phyloP scores from a whole-genome alignment of 2,113 vertebrate species.

The Elachura formosa region DNA sequence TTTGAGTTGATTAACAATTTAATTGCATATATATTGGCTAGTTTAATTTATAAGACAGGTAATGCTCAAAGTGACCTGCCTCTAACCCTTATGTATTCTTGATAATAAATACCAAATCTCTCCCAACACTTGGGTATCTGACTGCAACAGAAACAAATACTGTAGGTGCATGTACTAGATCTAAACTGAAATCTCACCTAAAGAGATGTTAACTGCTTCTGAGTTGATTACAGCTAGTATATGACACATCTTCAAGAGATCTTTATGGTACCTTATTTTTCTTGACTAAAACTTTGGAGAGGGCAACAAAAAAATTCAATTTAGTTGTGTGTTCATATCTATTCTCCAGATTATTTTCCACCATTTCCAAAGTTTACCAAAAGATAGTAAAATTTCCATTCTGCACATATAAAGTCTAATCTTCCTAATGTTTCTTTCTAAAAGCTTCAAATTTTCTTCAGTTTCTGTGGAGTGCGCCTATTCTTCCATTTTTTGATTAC shows the following conservation, averaged over 20 bases:
- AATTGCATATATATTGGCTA: background rate
- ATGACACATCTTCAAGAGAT: background rate
- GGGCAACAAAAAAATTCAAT: background rate
- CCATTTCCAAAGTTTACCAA: background rate
- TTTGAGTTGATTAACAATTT: background rate
- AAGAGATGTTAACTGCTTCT: background rate
- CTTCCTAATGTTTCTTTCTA: background rate
- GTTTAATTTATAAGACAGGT: background rate
- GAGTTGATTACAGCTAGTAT: background rate
- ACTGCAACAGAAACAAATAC: background rate
- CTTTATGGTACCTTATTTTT: background rate
- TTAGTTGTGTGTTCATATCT: background rate
- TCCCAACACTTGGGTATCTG: background rate
- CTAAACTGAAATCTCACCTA: background rate
- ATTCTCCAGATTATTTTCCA: background rate
- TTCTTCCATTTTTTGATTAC: background rate
- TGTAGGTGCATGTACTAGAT: background rate
- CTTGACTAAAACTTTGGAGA: background rate
- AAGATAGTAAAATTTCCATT: background rate
- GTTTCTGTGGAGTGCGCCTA: background rate
- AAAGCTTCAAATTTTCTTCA: background rate
- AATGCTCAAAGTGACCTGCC: background rate
- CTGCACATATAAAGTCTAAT: background rate
- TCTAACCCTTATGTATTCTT: background rate
- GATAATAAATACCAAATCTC: background rate